Percentiles rank a stretch among this genome's conserved stretches.
These are phyloP conservation scores for Aselliscus stoliczkanus DNA, from an alignment of 2,797 vertebrate genomes.

Conservation along the genomic window DNA sequence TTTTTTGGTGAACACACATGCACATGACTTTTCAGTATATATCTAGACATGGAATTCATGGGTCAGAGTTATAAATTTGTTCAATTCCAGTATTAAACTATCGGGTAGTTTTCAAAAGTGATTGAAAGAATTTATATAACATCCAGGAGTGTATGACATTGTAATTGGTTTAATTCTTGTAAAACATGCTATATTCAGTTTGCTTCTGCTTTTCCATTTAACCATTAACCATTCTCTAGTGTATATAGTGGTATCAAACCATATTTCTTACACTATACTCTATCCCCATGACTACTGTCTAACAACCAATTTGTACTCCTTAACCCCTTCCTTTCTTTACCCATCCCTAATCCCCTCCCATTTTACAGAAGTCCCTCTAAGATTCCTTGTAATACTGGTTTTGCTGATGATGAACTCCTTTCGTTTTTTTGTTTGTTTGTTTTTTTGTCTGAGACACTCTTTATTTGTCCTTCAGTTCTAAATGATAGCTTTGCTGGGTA, in stretches of 20 bases:
- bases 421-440: too few relatives aligned
- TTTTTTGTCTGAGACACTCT: too few relatives aligned
- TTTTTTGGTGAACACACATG: not conserved
- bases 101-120: not conserved
- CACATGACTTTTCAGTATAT: not conserved
- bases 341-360: too few relatives aligned
- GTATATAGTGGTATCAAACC: not conserved
- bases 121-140: not conserved
- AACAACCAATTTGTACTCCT: too few relatives aligned
- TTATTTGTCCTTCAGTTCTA: too few relatives aligned
- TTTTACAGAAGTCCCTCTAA: too few relatives aligned
- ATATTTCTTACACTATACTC: too few relatives aligned
- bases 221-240: not conserved
- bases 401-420: too few relatives aligned
- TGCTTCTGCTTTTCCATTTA: not conserved
- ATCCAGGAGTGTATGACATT: not conserved
- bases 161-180: not conserved
- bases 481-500: too few relatives aligned
- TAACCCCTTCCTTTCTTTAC: too few relatives aligned
- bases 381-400: too few relatives aligned
- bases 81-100: not conserved
- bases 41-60: not conserved
- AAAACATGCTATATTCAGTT: not conserved
- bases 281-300: too few relatives aligned
- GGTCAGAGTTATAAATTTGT: not conserved